A percentile compares a stretch with the other conserved stretches of the same genome.
phyloP scores from a whole-genome alignment of 37 sponge, comb jelly and placozoan genomes.

The Crambe crambe region DNA sequence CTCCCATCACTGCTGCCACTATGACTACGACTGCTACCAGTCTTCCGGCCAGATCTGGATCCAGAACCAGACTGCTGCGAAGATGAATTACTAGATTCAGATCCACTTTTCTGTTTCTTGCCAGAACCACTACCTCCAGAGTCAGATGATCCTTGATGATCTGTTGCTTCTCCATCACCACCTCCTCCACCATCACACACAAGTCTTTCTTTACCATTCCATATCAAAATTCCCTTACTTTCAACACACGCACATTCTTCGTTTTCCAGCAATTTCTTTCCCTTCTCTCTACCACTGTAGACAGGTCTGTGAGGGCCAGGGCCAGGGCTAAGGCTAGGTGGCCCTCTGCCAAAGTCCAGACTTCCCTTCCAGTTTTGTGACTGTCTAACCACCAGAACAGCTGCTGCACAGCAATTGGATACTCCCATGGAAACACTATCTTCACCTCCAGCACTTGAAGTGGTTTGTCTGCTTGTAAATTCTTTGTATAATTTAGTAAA shows the following conservation, averaged over 20 bases:
- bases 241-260: too few species aligned
- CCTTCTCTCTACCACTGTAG: too few species aligned
- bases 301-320: too few species aligned
- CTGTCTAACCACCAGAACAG: too few species aligned
- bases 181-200: neutral
- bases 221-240: too few species aligned
- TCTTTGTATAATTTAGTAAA: neutral
- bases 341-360: too few species aligned
- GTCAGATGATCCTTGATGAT: neutral
- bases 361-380: too few species aligned
- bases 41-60: neutral
- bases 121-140: conserved; percentile 13
- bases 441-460: neutral
- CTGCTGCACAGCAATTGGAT: neutral
- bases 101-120: conserved; percentile 24
- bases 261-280: too few species aligned
- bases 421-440: neutral
- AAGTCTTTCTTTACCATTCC: too few species aligned
- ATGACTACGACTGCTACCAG: neutral
- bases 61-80: conserved; percentile 11
- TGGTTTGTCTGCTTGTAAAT: neutral
- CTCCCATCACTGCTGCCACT: conserved; percentile 30
- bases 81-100: conserved; percentile 27
- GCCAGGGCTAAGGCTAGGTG: too few species aligned
- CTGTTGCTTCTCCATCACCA: neutral